Base-by-base conservation (phyloP, 2,797 vertebrate genomes). In the Poeciliopsis presidionis region DNA sequence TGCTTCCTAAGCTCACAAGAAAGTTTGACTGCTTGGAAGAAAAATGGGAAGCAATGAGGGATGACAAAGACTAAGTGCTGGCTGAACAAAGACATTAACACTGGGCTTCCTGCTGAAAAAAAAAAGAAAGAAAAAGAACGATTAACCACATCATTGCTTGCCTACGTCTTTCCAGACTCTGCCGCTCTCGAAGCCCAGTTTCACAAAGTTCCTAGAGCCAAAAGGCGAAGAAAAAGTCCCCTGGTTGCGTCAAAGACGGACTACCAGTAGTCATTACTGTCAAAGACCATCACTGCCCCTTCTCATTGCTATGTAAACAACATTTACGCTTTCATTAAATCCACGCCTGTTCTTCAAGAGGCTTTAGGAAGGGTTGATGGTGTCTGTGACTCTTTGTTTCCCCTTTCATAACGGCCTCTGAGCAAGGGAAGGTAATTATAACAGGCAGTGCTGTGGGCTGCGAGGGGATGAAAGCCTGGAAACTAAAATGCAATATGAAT, bases 241-340 rank as follows among this genome's bases (percentile, higher is more conserved):
- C 67, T 79, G 79, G 87, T 88, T 78, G 59, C 79, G 88, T 22
- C 84, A 46, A 39, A 53, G 73, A 78, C 63, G 71, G 83, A 85
- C 79, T 87, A 90, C 79, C 83, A 84, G 82, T 74, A 63, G 74
- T 77, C 84, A 85, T 89, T 90, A 90, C 90, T 93, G 91, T 93
- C 92, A 90, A 79, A 63, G 80, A 78, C 70, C 46, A 94, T 94
- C 89, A 90, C 78, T 55, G 77, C 88, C 81, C 73, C 20, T 85
- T 78, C 79, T 77, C 71, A 43, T 11, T 43, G 78, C 70, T 90
- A 13, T 78, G 72, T 83, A 92, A 92, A 92, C 86, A 91, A 69
- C 47, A 80, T 84, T 91, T 88, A 78, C 70, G 75, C 71, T 25
- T 82, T 87, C 86, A 85, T 86, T 89, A 84, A 72, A 87, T 88